Evolutionary conservation across 92 coral and sea anemone species (phyloP), one percentile per base, ranked within the genome.

Genomic region (Diadumene lineata): DNA sequence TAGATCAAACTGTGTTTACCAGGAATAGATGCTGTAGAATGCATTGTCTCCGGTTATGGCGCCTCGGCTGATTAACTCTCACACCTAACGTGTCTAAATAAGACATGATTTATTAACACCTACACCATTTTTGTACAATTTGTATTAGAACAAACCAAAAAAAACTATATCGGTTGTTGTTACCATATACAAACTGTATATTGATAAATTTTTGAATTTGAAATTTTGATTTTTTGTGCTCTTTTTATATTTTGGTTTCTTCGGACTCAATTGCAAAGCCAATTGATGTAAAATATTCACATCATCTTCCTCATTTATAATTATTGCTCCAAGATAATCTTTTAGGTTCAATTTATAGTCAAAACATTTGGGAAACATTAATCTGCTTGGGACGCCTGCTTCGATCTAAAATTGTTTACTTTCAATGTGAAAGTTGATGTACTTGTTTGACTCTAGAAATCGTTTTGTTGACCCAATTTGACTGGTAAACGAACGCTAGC

Each of bases 1-100:
- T 32, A n/a, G 19, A 19, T 69, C 48, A 18, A 69, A 44, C 33
- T 68, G 75, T 70, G 63, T 48, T 44, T 55, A 24, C 32, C 62
- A 28, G 23, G 34, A 13, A 30, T 30, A 70, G 19, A 25, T 13
- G 31, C 34, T 56, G 77, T n/a, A 72, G 28, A 57, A 30, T 11
- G 46, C 8, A 19, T 38, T 10, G 77, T 72, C 77, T 19, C 77
- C 77, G 77, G 77, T 72, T 17, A 26, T 72, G 77, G 77, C 77
- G 77, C 77, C 77, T 72, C 22, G 2, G 55, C 51, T 34, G 27
- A 56, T 72, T 72, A 72, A 55, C 7, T 9, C 50, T 57, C 50
- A 7, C 77, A 72, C 77, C 77, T 72, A 31, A 72, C 66, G 77
- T 72, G 77, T 72, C 57, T 32, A 43, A 28, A 56, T 56, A 11